These are phyloP conservation scores for Neoascia interrupta DNA, from an alignment of 2,888 invertebrate genomes.

Conservation along the genomic window DNA sequence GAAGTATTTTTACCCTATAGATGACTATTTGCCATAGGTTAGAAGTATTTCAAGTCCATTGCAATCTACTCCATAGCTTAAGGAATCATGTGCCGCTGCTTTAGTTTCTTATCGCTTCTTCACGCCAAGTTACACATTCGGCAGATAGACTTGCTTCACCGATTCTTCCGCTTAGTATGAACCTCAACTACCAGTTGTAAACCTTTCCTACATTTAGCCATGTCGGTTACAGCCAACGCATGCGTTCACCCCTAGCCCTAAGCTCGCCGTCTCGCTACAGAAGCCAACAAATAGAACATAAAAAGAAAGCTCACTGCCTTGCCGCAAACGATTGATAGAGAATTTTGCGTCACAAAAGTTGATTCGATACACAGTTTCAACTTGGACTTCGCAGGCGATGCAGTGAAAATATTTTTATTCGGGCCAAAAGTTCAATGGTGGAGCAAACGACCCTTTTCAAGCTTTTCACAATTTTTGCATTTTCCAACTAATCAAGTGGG, in stretches of 20 bases:
- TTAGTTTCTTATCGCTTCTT: too few relatives aligned
- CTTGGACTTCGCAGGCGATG: slow-evolving; percentile 64
- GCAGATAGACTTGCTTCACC: too few relatives aligned
- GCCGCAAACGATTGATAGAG: slow-evolving; percentile 49
- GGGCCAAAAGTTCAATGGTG: slow-evolving; percentile 47
- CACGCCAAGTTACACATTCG: too few relatives aligned
- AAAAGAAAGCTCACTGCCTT: slow-evolving; percentile 35
- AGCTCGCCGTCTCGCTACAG: neutral
- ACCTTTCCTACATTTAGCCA: neutral
- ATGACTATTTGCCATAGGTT: too few relatives aligned
- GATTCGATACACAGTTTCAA: slow-evolving; percentile 67
- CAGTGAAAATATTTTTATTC: slow-evolving; percentile 44
- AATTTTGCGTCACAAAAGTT: slow-evolving; percentile 67
- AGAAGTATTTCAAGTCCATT: too few relatives aligned
- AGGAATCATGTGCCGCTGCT: too few relatives aligned
- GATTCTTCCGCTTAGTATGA: too few relatives aligned
- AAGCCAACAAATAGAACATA: slow-evolving; percentile 7
- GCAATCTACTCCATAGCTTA: too few relatives aligned
- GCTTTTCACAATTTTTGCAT: slow-evolving; percentile 47
- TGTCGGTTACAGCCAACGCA: too few relatives aligned
- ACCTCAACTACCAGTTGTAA: slow-evolving; percentile 9
- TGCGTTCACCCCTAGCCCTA: slow-evolving; percentile 30
- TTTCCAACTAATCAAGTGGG: slow-evolving; percentile 13
- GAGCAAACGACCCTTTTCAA: slow-evolving; percentile 60
- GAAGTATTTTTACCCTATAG: too few relatives aligned